Evolutionary conservation across 2,888 invertebrate genomes (phyloP), one percentile per base, ranked within the genome.

Genomic region (Cataglyphis rosenhaueri): DNA sequence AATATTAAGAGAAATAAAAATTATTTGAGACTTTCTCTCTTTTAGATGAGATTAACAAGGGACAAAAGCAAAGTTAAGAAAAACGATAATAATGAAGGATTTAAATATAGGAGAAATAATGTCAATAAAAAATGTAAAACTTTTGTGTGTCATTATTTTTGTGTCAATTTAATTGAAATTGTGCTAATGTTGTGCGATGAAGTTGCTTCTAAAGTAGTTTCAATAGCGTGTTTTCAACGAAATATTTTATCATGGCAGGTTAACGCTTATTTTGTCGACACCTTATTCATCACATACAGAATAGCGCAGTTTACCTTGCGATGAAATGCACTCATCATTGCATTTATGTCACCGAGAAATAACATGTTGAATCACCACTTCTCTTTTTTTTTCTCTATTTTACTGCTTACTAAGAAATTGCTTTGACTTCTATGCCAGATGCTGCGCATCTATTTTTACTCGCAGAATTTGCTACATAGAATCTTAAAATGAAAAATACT

Each of bases 391-490:
- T 71, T n/a, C 25, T 55, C 9, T 35, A 55, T n/a, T 64, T 41
- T 76, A 48, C 38, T 18, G 61, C 70, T 79, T 73, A 65, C 70
- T 32, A 66, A 52, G 48, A 61, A 75, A 84, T 84, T 62, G 62
- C 76, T 64, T 74, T 57, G 41, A 57, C 44, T 44, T 4, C 15
- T 21, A 10, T 65, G 9, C 0, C 35, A 8, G 15, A 25, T 4
- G 6, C 1, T 52, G 25, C 21, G 12, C 29, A 9, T 41, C 35
- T 48, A 32, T 74, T 48, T 75, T 5, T 74, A 65, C 4, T 75
- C 8, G 1, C 3, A 8, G 8, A 75, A 75, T 35, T 55, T 52
- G 5, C 10, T 52, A n/a, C 15, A 65, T 25, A 25, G n/a, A 75
- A 5, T 74, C 29, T n/a, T 12, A 64, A 64, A 44, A 12, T 64